Evolutionary conservation across 2,888 invertebrate species (phyloP), one percentile per base, ranked within the genome.

Genomic region (Agrotis segetum): DNA sequence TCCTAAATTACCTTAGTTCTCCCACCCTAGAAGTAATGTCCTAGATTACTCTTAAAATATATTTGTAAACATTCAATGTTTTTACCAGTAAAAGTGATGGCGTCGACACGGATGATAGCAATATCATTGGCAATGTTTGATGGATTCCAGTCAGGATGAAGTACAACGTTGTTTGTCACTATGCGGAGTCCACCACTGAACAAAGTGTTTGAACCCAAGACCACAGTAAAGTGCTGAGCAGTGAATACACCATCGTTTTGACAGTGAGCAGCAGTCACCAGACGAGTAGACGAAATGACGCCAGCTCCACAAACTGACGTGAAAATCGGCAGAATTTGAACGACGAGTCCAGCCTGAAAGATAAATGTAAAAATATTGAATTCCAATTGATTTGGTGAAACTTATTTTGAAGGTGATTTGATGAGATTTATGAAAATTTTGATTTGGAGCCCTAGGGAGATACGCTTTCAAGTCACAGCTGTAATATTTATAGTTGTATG

Each of bases 261-360:
- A 66, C 89, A 89, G 67, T 90, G 90, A 62, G 90, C 90, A 17
- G 89, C 90, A 21, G 89, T 90, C 17, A 90, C n/a, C 11, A 85
- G 74, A 11, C 86, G 85, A 29, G 53, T 87, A 24, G 68, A 34
- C 0, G 86, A 82, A 44, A 90, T 83, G 17, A 91, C 65, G 2
- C 44, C 40, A 58, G 62, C 77, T 16, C 83, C 82, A 55, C 82
- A 82, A 11, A 81, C 65, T 47, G 83, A 82, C 21, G 69, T 47
- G 29, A 78, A 71, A 34, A 62, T 21, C 2, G 63, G 29, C 19
- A 71, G 11, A 19, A 83, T 50, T 60, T 76, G 67, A 14, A 82
- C 61, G 0, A 82, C 17, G 16, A 81, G 46, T 47, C 81, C 81
- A 40, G 72, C 83, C 81, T 82, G 56, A 40, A 66, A 75, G n/a